These are phyloP conservation scores for Poeciliopsis prolifica DNA, from an alignment of 2,113 vertebrate genomes.

Conservation along the genomic window DNA sequence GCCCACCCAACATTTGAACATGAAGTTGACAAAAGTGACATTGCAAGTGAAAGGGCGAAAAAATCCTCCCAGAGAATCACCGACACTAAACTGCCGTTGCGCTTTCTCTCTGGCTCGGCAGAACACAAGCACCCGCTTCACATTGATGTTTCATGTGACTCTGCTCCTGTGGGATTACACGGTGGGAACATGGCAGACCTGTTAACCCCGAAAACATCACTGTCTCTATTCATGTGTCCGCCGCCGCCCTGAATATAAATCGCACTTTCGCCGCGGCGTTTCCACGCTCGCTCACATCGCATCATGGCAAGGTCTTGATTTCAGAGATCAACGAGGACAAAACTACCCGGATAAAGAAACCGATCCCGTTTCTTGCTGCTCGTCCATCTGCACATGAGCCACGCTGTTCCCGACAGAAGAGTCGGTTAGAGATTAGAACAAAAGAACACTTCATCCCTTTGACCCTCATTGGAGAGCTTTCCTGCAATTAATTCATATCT, in stretches of 20 bases:
- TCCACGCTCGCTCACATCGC: conserved; percentile 41
- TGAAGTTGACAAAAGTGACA: neutral
- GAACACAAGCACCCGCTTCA: neutral
- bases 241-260: conserved; percentile 39
- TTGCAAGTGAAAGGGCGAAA: neutral
- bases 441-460: neutral
- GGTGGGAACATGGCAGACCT: conserved; percentile 58
- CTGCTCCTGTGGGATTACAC: conserved; percentile 37
- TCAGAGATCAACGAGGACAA: conserved; percentile 41
- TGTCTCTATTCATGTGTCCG: conserved; percentile 43
- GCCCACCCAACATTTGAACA: too few relatives aligned
- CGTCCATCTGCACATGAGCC: conserved; percentile 3
- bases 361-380: neutral
- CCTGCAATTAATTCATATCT: neutral
- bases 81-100: neutral
- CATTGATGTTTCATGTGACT: neutral
- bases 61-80: neutral
- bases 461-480: neutral
- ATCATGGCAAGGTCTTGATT: conserved; percentile 36
- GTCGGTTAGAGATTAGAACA: neutral
- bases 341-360: conserved; percentile 26
- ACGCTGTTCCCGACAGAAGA: neutral
- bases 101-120: neutral
- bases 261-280: conserved; percentile 19
- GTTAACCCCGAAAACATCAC: conserved; percentile 43